Evolutionary conservation across 2,113 vertebrate species (phyloP).

Genomic region (Sinocyclocheilus rhinocerous): DNA sequence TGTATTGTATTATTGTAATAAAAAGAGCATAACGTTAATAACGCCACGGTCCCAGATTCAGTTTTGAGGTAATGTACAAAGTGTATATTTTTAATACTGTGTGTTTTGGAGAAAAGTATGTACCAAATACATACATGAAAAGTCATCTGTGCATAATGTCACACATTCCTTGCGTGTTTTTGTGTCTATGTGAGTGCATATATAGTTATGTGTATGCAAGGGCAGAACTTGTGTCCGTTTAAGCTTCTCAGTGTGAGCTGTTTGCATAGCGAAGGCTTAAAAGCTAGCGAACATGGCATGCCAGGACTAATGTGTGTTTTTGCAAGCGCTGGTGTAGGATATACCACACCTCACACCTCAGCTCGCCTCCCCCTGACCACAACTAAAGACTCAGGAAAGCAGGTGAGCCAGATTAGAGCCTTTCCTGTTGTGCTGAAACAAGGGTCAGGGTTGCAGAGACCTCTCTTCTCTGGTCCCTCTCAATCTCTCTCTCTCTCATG

Average conservation of each 20-base stretch:
- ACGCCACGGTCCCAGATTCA: background rate
- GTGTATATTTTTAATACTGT: background rate
- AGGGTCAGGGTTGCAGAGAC: constrained; percentile 60
- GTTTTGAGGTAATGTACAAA: background rate
- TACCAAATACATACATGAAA: background rate
- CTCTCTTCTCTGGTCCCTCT: constrained; percentile 45
- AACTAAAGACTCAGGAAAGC: constrained; percentile 61
- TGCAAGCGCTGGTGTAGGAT: constrained; percentile 58
- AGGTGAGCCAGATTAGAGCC: constrained; percentile 49
- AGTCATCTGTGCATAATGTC: background rate
- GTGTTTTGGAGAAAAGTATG: background rate
- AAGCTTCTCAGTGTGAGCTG: constrained; percentile 23
- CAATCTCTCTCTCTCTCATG: background rate
- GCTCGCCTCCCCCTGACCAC: constrained; percentile 46
- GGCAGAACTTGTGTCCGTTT: background rate
- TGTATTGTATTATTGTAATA: background rate
- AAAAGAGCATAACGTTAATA: background rate
- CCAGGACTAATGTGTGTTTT: constrained; percentile 56
- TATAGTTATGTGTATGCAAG: background rate
- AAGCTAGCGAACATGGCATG: constrained; percentile 33
- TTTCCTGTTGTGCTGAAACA: constrained; percentile 62
- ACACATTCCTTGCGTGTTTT: background rate
- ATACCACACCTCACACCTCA: constrained; percentile 60
- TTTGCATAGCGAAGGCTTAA: constrained; percentile 46
- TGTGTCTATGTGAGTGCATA: background rate